A percentile compares a stretch with the other conserved stretches of the same genome.
These are phyloP conservation scores for Diadegma fenestrale DNA, from an alignment of 2,888 invertebrate species.

Conservation along the genomic window DNA sequence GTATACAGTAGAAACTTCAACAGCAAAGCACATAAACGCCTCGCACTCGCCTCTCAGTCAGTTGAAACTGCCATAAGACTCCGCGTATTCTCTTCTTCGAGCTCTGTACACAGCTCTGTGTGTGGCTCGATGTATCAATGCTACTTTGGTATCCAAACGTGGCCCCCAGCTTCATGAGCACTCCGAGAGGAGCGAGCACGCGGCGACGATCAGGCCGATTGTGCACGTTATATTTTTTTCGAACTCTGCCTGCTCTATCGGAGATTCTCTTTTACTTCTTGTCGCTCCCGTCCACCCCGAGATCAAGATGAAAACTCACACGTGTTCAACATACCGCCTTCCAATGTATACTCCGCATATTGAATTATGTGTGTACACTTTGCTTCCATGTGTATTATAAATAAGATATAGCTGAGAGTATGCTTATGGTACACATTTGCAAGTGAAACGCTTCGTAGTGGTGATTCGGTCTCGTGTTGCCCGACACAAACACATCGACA, in stretches of 20 bases:
- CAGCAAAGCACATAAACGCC: constrained; percentile 44
- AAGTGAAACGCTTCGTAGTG: constrained; percentile 32
- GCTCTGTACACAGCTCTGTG: constrained; percentile 13
- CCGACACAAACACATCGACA: constrained; percentile 71
- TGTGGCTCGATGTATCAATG: not conserved
- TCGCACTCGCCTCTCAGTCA: constrained; percentile 36
- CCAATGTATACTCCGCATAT: not conserved
- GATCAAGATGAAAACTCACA: constrained; percentile 55
- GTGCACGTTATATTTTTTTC: constrained; percentile 23
- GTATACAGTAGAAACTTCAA: constrained; percentile 16
- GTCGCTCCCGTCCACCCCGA: constrained; percentile 19
- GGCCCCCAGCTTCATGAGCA: not conserved
- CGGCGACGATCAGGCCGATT: constrained; percentile 20
- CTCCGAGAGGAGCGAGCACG: constrained; percentile 27
- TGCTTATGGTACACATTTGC: constrained; percentile 29
- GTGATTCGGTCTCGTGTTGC: constrained; percentile 50
- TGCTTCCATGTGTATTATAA: constrained; percentile 9
- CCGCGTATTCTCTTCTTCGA: constrained; percentile 30
- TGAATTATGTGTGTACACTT: constrained; percentile 13
- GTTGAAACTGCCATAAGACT: constrained; percentile 60
- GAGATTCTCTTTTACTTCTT: constrained; percentile 36
- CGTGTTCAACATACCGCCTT: constrained; percentile 61
- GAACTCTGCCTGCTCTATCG: constrained; percentile 16
- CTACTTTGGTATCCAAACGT: constrained; percentile 10
- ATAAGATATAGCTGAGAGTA: not conserved